Evolutionary conservation across 2,113 vertebrate genomes (phyloP).

Genomic region (Octodon degus): DNA sequence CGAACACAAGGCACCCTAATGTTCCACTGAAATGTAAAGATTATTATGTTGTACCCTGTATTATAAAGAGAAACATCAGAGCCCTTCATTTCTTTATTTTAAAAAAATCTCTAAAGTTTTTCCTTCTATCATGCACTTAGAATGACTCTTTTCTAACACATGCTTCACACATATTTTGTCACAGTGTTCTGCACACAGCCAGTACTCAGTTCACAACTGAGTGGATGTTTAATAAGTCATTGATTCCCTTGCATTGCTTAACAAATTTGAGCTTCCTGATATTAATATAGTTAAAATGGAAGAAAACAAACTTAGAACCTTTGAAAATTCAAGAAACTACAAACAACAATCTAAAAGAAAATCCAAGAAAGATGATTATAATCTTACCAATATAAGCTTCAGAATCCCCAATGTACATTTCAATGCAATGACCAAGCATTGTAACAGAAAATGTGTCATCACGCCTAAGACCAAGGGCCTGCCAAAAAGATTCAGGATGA

Average conservation of each 20-base stretch:
- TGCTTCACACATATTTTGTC: background rate
- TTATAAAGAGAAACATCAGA: background rate
- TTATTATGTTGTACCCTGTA: background rate
- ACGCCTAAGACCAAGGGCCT: constrained; percentile 98
- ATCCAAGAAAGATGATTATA: background rate
- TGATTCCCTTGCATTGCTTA: background rate
- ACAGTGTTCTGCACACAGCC: background rate
- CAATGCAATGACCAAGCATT: constrained; percentile 99
- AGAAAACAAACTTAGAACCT: constrained; percentile 6
- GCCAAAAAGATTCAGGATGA: constrained; percentile 55
- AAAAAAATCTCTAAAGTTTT: background rate
- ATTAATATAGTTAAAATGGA: constrained; percentile 20
- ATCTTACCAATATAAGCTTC: constrained; percentile 96
- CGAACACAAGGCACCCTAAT: constrained; percentile 21
- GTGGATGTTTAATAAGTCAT: background rate
- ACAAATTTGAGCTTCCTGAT: background rate
- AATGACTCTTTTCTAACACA: background rate
- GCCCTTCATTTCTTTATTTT: background rate
- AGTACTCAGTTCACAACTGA: background rate
- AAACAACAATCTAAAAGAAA: background rate
- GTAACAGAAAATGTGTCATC: constrained; percentile 99
- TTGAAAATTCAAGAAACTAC: background rate
- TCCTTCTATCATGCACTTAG: background rate
- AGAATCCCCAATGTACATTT: constrained; percentile 99
- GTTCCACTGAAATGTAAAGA: background rate